phyloP scores from a whole-genome alignment of 2,113 vertebrate species.

The Channa argus region DNA sequence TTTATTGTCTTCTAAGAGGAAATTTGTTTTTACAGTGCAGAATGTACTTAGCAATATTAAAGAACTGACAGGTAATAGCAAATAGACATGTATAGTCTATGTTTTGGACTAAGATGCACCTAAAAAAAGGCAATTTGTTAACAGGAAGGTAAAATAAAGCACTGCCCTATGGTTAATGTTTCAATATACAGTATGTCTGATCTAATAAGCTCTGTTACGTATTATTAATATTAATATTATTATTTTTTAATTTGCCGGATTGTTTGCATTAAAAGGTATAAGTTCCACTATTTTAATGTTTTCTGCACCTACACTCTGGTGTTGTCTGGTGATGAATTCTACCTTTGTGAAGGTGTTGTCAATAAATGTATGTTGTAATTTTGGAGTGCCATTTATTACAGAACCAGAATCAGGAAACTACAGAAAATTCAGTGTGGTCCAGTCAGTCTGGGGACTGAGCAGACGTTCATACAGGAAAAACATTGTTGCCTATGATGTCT shows the following conservation, averaged over 20 bases:
- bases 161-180: not conserved
- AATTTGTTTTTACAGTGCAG: constrained; percentile 42
- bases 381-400: no score
- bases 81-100: not conserved
- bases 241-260: no score
- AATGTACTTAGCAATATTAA: constrained; percentile 28
- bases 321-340: not conserved
- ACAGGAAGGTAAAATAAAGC: not conserved
- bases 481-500: not conserved
- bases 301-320: not conserved
- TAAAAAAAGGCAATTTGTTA: not conserved
- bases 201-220: no score
- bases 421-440: no score
- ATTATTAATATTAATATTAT: no score
- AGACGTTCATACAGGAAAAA: not conserved
- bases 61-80: constrained; percentile 41
- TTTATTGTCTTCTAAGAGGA: constrained; percentile 40
- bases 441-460: no score
- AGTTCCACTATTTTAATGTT: not conserved
- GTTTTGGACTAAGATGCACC: not conserved
- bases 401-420: no score
- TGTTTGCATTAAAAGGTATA: no score
- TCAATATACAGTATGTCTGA: no score
- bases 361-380: not conserved
- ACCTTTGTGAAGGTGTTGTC: not conserved